phyloP scores from a whole-genome alignment of 2,113 vertebrate genomes.

The Malurus cyaneus region DNA sequence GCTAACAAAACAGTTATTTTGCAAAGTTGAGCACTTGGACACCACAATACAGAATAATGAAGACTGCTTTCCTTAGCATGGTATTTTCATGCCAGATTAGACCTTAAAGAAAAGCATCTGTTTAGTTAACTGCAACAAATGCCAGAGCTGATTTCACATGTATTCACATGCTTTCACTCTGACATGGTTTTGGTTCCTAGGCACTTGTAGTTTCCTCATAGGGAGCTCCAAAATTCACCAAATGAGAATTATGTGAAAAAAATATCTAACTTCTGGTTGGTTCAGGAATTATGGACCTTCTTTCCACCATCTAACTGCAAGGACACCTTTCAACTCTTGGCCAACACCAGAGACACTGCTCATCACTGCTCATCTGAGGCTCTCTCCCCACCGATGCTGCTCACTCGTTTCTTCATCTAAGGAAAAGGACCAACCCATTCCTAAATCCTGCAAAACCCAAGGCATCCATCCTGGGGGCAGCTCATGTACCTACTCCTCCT shows the following conservation, averaged over 20 bases:
- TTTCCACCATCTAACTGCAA: neutral
- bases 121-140: neutral
- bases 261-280: fast-evolving
- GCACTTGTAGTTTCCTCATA: neutral
- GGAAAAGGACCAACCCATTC: neutral
- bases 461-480: neutral
- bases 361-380: fast-evolving
- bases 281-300: neutral
- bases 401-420: neutral
- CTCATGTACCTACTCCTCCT: neutral
- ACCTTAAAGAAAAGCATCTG: neutral
- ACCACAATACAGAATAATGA: neutral
- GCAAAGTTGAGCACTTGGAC: neutral
- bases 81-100: neutral
- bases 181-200: neutral
- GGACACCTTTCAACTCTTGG: neutral
- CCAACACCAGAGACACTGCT: fast-evolving
- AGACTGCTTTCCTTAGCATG: neutral
- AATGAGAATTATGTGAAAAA: neutral
- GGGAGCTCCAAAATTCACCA: neutral
- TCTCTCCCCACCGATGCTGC: neutral
- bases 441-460: neutral
- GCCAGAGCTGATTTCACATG: neutral
- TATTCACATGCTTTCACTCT: neutral
- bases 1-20: neutral